phyloP scores from a whole-genome alignment of 2,888 invertebrate species.

The Coenonympha glycerion region DNA sequence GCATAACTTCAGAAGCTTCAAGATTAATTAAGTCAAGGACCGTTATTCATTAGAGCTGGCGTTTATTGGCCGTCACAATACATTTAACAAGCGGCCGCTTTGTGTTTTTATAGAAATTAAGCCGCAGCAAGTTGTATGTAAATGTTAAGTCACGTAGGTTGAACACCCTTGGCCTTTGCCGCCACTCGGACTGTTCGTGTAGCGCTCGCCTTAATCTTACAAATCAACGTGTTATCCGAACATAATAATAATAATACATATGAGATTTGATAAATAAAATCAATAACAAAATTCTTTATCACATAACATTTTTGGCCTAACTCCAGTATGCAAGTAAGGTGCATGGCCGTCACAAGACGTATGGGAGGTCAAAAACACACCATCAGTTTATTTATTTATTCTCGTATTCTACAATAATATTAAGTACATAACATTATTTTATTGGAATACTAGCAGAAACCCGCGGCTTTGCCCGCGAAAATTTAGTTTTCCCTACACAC shows the following conservation, averaged over 20 bases:
- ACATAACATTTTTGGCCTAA: too few species aligned
- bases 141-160: slow-evolving; percentile 19
- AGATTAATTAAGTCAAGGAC: slow-evolving; percentile 60
- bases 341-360: too few species aligned
- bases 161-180: slow-evolving; percentile 11
- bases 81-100: slow-evolving; percentile 60
- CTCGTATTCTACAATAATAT: too few species aligned
- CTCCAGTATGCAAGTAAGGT: background rate
- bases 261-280: background rate
- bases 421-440: too few species aligned
- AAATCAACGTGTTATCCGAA: background rate
- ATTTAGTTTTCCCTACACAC: too few species aligned
- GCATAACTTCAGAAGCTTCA: slow-evolving; percentile 43
- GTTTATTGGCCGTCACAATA: slow-evolving; percentile 69
- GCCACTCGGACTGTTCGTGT: slow-evolving; percentile 2
- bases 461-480: too few species aligned
- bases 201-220: background rate
- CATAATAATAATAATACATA: background rate
- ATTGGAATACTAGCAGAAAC: too few species aligned
- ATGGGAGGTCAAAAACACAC: too few species aligned
- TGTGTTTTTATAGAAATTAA: slow-evolving; percentile 30
- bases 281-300: background rate
- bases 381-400: too few species aligned
- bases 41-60: slow-evolving; percentile 60
- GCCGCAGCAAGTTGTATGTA: slow-evolving; percentile 21